A percentile compares a stretch with the other conserved stretches of the same genome.
These are phyloP conservation scores for Phoebastria nigripes DNA, from an alignment of 2,797 vertebrate species.

Conservation along the genomic window DNA sequence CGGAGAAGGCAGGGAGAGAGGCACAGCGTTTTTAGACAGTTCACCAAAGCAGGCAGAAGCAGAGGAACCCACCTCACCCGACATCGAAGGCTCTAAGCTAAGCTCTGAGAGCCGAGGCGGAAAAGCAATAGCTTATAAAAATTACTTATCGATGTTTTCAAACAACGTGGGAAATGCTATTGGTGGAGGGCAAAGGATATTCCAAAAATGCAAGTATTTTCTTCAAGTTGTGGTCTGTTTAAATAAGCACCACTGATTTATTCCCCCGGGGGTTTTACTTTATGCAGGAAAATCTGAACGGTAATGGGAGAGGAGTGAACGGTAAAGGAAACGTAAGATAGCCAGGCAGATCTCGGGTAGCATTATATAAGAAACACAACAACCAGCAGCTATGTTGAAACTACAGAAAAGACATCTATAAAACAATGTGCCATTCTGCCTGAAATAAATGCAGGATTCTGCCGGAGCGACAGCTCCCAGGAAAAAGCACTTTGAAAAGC, in stretches of 20 bases:
- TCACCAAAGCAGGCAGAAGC: background rate
- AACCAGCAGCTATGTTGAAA: constrained; percentile 45
- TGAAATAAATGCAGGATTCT: constrained; percentile 52
- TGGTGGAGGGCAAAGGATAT: background rate
- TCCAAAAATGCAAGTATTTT: background rate
- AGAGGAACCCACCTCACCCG: background rate
- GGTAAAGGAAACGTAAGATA: background rate
- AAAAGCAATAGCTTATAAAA: background rate
- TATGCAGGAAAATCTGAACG: constrained; percentile 34
- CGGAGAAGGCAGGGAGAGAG: constrained; percentile 33
- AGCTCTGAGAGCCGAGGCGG: background rate
- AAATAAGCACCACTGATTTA: constrained; percentile 41
- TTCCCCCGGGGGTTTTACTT: constrained; percentile 2
- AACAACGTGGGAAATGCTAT: fast-evolving
- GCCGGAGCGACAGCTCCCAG: background rate
- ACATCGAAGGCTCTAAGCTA: background rate
- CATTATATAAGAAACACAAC: constrained; percentile 61
- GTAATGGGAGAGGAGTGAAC: constrained; percentile 15
- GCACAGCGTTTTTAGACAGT: constrained; percentile 4
- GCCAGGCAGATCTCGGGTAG: constrained; percentile 17
- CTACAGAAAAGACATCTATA: constrained; percentile 55
- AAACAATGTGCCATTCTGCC: constrained; percentile 57
- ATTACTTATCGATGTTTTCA: background rate
- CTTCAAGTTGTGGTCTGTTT: constrained; percentile 20
- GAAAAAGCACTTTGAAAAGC: constrained; percentile 39